Evolutionary conservation across 2,797 vertebrate genomes (phyloP).

Genomic region (Helarctos malayanus): DNA sequence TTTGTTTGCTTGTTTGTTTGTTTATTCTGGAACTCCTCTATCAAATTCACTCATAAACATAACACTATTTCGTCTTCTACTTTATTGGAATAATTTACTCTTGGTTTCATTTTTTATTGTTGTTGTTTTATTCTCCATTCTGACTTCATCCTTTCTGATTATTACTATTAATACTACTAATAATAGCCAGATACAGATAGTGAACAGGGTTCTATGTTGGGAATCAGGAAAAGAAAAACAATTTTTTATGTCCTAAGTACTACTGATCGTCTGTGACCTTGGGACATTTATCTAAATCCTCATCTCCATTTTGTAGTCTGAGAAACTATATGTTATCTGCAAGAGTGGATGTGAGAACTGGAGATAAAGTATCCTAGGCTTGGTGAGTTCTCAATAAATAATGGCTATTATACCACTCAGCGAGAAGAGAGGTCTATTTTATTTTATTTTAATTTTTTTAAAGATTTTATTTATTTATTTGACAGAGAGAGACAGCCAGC

Average conservation of each 20-base stretch:
- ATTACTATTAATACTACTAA: background rate
- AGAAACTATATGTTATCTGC: background rate
- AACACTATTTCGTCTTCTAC: background rate
- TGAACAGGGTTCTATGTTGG: background rate
- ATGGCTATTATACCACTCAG: background rate
- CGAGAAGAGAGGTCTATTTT: background rate
- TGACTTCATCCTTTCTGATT: background rate
- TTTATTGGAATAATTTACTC: background rate
- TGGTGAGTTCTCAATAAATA: background rate
- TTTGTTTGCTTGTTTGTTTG: background rate
- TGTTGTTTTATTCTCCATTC: background rate
- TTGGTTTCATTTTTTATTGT: background rate
- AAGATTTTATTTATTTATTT: too few species aligned
- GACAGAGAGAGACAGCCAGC: too few species aligned
- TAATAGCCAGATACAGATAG: background rate
- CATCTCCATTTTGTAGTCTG: background rate
- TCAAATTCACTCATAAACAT: background rate
- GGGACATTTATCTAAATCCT: background rate
- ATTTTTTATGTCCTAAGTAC: background rate
- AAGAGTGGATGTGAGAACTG: background rate
- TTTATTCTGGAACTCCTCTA: background rate
- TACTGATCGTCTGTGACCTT: background rate
- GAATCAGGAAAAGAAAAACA: background rate
- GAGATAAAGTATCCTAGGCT: background rate
- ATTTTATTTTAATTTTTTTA: background rate